These are phyloP conservation scores for Acleris emargana DNA, from an alignment of 2,888 invertebrate genomes.

Conservation along the genomic window DNA sequence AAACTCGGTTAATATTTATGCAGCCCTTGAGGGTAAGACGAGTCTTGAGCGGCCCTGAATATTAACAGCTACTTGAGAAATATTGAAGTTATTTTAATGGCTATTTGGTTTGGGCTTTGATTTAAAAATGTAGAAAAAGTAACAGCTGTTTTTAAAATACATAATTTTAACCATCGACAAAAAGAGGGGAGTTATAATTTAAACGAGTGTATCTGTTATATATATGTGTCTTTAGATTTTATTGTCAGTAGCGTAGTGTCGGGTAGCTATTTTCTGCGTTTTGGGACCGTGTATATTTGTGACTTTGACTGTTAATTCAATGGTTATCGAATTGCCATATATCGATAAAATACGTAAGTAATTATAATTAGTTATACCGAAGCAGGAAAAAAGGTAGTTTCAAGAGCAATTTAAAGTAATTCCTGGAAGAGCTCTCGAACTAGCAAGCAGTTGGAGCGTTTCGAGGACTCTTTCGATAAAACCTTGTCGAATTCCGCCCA, in stretches of 20 bases:
- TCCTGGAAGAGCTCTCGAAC: constrained; percentile 1
- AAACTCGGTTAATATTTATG: constrained; percentile 27
- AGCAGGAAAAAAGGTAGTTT: background rate
- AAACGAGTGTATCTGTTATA: no score
- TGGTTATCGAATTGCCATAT: no score
- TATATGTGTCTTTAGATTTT: no score
- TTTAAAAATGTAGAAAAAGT: background rate
- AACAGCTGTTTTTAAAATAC: no score
- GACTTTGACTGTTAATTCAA: no score
- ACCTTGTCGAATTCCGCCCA: background rate
- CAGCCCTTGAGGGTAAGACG: constrained; percentile 19
- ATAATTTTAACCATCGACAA: no score
- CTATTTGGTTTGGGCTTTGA: constrained; percentile 3
- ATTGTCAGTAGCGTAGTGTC: no score
- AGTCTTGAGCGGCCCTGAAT: constrained; percentile 18
- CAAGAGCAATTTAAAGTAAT: constrained; percentile 7
- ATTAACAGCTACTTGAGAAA: constrained; percentile 21
- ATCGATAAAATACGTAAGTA: no score
- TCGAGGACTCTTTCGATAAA: constrained; percentile 2
- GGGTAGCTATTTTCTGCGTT: no score
- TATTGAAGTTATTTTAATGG: constrained; percentile 17
- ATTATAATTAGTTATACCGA: no score
- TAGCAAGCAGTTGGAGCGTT: background rate
- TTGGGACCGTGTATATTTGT: no score
- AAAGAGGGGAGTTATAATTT: no score